phyloP scores from a whole-genome alignment of 2,113 vertebrate species.

The Boulengerochromis microlepis region DNA sequence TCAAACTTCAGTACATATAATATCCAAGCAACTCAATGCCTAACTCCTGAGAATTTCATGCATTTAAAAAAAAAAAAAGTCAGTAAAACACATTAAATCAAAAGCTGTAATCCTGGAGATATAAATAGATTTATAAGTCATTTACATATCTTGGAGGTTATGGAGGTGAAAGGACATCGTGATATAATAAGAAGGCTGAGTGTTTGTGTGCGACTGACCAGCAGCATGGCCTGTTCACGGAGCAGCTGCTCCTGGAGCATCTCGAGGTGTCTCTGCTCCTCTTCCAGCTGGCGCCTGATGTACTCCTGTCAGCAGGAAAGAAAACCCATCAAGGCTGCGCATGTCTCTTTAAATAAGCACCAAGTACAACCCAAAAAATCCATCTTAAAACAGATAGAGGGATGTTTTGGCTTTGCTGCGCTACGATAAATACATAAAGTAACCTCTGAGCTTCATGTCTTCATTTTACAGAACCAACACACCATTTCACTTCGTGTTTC shows the following conservation, averaged over 20 bases:
- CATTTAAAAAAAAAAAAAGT: neutral
- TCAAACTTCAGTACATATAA: neutral
- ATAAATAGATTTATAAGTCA: neutral
- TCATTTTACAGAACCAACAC: neutral
- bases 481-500: rapidly evolving
- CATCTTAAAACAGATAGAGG: neutral
- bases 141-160: neutral
- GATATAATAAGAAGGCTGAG: neutral
- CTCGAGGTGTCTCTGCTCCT: constrained; percentile 98
- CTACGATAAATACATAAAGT: neutral
- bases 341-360: neutral
- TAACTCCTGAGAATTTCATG: neutral
- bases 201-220: constrained; percentile 69
- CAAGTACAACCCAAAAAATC: neutral
- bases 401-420: rapidly evolving
- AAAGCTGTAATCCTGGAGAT: neutral
- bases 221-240: constrained; percentile 97
- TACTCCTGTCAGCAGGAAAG: constrained; percentile 80
- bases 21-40: neutral
- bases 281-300: constrained; percentile 97
- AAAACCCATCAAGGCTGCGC: neutral
- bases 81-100: neutral
- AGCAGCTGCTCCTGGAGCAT: constrained; percentile 98
- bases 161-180: rapidly evolving
- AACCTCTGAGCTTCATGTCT: neutral